Conservation (phyloP, 2,113 vertebrate species). For the Catagonus wagneri region DNA sequence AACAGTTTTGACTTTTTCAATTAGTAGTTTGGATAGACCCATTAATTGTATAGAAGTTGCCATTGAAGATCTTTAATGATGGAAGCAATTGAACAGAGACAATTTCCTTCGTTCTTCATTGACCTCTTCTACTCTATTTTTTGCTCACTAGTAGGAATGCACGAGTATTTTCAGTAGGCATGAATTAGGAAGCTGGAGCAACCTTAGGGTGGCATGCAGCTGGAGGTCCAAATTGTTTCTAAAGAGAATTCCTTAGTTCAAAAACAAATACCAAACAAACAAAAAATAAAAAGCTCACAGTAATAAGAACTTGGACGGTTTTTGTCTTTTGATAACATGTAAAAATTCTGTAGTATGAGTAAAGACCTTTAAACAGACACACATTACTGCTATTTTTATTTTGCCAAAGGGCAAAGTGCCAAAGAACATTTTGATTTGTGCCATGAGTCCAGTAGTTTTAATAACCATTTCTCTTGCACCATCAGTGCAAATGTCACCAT, state of each 20-base stretch:
- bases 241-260: background rate
- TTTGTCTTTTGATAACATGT: conserved; percentile 42
- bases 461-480: background rate
- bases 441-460: background rate
- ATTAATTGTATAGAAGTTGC: background rate
- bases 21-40: background rate
- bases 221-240: conserved; percentile 25
- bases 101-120: background rate
- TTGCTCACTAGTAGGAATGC: background rate
- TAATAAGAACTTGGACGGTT: background rate
- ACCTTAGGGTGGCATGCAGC: background rate
- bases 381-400: background rate
- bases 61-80: background rate
- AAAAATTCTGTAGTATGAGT: conserved; percentile 26
- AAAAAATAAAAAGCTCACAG: background rate
- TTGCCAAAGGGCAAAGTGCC: conserved; percentile 29
- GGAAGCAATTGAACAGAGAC: background rate
- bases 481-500: background rate
- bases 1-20: background rate
- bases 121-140: background rate
- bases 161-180: background rate
- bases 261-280: background rate
- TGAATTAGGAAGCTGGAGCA: conserved; percentile 33
- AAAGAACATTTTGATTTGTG: background rate
- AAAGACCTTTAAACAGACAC: background rate